Percentiles rank a stretch among this genome's conserved stretches.
These are phyloP conservation scores for Plodia interpunctella DNA, from an alignment of 1,140 invertebrate genomes.

Conservation along the genomic window DNA sequence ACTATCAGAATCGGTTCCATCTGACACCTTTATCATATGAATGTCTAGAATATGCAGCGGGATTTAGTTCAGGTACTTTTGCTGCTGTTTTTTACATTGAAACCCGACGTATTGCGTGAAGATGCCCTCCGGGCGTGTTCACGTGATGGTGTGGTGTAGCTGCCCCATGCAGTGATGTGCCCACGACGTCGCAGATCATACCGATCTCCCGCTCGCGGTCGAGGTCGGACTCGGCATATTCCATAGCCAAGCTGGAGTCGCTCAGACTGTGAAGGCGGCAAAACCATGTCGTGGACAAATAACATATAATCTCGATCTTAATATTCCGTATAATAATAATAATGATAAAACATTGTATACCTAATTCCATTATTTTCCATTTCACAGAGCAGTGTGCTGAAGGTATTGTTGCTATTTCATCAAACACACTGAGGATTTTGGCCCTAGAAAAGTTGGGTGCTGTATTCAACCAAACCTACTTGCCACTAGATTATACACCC, in stretches of 20 bases:
- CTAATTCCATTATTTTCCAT: not conserved
- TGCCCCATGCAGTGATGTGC: slow-evolving; percentile 61
- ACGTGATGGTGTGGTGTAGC: slow-evolving; percentile 59
- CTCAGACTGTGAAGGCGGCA: slow-evolving; percentile 67
- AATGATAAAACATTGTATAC: too few relatives aligned
- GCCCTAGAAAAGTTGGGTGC: slow-evolving; percentile 98
- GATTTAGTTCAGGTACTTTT: slow-evolving; percentile 89
- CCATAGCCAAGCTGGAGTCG: slow-evolving; percentile 72
- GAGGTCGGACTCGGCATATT: slow-evolving; percentile 70
- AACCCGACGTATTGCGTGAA: slow-evolving; percentile 51
- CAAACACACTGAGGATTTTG: slow-evolving; percentile 97
- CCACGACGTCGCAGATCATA: slow-evolving; percentile 67
- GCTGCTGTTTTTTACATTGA: not conserved
- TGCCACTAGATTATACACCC: slow-evolving; percentile 96
- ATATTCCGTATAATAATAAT: not conserved
- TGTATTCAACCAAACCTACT: slow-evolving; percentile 97
- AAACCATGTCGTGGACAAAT: slow-evolving; percentile 73
- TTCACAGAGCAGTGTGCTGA: slow-evolving; percentile 96
- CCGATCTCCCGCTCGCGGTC: slow-evolving; percentile 46
- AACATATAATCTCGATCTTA: not conserved
- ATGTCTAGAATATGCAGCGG: slow-evolving; percentile 97
- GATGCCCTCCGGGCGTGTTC: slow-evolving; percentile 42
- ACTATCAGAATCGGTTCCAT: slow-evolving; percentile 98
- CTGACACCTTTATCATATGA: slow-evolving; percentile 97
- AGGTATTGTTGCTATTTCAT: slow-evolving; percentile 99